Conservation (phyloP, 2,113 vertebrate genomes). For the Misgurnus mizolepis region DNA sequence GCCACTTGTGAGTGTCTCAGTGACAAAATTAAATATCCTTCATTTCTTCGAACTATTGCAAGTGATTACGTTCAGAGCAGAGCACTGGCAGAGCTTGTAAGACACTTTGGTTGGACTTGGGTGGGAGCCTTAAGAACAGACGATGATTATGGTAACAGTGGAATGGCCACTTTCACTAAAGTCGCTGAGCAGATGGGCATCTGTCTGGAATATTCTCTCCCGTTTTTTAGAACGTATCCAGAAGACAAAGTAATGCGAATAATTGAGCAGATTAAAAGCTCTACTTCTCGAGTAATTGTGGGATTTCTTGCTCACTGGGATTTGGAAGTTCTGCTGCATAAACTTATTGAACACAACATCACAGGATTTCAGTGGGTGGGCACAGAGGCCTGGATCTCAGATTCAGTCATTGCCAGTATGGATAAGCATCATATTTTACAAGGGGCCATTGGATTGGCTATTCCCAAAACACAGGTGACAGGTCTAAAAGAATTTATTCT, state of each 20-base stretch:
- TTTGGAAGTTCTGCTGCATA: constrained; percentile 46
- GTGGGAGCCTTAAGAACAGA: constrained; percentile 59
- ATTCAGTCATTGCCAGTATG: constrained; percentile 60
- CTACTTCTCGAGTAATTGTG: constrained; percentile 48
- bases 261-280: constrained; percentile 53
- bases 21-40: constrained; percentile 55
- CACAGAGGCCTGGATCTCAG: constrained; percentile 70
- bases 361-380: constrained; percentile 76
- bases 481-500: constrained; percentile 71
- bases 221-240: constrained; percentile 64
- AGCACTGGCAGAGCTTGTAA: constrained; percentile 60
- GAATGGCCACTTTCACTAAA: constrained; percentile 57
- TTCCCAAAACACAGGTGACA: constrained; percentile 64
- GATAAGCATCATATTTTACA: constrained; percentile 63
- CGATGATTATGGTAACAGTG: constrained; percentile 62
- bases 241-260: constrained; percentile 53
- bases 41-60: constrained; percentile 63
- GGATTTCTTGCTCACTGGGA: constrained; percentile 54
- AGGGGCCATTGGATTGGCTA: constrained; percentile 72
- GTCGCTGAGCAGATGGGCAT: constrained; percentile 53
- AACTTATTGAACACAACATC: constrained; percentile 66
- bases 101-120: constrained; percentile 64
- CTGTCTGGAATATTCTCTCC: constrained; percentile 62
- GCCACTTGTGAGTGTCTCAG: constrained; percentile 63
- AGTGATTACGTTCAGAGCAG: constrained; percentile 63